These are phyloP conservation scores for Ctenosaura bakeri DNA, from an alignment of 2,797 vertebrate genomes.

Conservation along the genomic window DNA sequence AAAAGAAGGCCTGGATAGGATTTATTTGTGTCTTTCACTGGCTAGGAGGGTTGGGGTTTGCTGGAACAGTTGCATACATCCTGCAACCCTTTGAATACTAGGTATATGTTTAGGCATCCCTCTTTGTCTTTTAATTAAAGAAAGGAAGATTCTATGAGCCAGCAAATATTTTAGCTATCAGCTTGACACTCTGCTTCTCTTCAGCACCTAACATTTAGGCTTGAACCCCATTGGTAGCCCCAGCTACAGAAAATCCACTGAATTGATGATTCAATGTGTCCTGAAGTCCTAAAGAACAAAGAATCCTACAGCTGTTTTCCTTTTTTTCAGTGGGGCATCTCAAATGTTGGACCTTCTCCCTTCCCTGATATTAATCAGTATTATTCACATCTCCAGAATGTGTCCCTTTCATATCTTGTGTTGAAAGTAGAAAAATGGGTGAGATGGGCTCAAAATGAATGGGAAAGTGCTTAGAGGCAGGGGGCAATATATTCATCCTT, in stretches of 20 bases:
- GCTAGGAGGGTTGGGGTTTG: not conserved
- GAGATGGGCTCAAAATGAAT: not conserved
- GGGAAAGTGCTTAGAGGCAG: no score
- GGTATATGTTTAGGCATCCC: not conserved
- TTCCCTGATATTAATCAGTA: no score
- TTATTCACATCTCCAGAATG: no score
- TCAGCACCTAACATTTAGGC: not conserved
- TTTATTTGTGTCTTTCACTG: not conserved
- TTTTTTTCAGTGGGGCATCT: no score
- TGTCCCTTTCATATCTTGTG: not conserved
- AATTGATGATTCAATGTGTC: no score
- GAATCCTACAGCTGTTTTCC: no score
- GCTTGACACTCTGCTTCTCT: not conserved
- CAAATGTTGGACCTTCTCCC: no score
- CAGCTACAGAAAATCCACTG: no score
- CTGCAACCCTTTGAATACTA: not conserved
- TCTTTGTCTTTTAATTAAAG: not conserved
- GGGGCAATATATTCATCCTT: not conserved
- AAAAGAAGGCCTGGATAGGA: no score
- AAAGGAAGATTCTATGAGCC: not conserved
- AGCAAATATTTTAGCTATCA: not conserved
- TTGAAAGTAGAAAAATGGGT: not conserved
- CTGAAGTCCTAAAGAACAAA: no score
- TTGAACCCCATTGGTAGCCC: no score
- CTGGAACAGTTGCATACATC: not conserved